phyloP scores from a whole-genome alignment of 2,113 vertebrate species.

The Anarhynchus alexandrinus region DNA sequence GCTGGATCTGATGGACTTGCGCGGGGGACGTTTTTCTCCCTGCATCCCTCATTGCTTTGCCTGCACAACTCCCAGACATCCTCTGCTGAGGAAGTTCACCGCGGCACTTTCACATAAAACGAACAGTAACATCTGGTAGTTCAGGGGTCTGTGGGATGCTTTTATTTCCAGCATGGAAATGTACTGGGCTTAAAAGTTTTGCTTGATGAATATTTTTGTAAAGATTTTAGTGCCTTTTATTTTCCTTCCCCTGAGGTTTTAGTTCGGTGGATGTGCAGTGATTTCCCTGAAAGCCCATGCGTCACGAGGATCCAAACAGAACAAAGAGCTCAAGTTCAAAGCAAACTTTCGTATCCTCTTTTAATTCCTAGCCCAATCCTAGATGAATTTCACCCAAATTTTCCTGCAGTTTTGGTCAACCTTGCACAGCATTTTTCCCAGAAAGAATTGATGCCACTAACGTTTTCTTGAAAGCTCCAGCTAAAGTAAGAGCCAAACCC shows the following conservation, averaged over 20 bases:
- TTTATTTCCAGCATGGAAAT: background rate
- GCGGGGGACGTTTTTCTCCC: no score
- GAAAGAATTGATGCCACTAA: background rate
- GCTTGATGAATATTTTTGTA: background rate
- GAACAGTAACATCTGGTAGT: background rate
- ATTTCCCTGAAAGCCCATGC: background rate
- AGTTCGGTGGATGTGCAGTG: background rate
- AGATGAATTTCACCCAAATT: background rate
- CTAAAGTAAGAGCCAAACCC: background rate
- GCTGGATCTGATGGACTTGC: background rate
- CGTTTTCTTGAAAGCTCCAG: background rate
- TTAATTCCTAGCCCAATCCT: background rate
- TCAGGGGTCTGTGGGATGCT: background rate
- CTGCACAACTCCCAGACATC: background rate
- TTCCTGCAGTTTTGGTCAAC: background rate
- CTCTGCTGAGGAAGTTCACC: background rate
- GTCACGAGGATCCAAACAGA: background rate
- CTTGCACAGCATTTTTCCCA: background rate
- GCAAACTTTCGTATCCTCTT: background rate
- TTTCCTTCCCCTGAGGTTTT: background rate
- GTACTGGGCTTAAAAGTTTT: background rate
- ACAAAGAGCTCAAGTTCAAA: background rate
- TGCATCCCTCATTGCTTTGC: background rate
- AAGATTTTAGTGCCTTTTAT: background rate
- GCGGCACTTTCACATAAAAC: background rate